Base-by-base conservation (phyloP, 2,113 vertebrate genomes). In the Grammomys dolichurus region DNA sequence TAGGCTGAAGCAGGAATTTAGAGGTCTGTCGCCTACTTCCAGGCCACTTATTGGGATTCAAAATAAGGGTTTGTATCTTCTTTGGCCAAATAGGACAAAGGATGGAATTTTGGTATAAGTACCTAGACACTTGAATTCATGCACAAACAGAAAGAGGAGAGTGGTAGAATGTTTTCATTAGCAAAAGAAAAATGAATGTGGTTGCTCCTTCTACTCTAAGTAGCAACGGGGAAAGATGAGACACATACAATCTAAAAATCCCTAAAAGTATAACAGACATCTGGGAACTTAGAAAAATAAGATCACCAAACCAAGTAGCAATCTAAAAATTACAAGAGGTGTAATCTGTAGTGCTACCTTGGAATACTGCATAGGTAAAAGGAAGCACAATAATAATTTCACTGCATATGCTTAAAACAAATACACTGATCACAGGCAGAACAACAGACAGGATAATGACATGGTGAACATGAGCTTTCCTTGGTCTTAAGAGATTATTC, bases 201-300 rank as follows among this genome's bases (percentile, higher is more conserved):
- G 33, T 22, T 56, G 4, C 1, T 78, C 7, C 43, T 43, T 19
- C 3, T 48, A 6, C 20, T 40, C 19, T 9, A 1, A 5, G 33
- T 46, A 5, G 1, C 19, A 26, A 70, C 0, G 2, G 13, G 3
- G 70, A 43, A 31, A 7, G 5, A 24, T 1, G 4, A 0, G 46
- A 1, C 14, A 1, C 2, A 12, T 6, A 22, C 0, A 78, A n/a
- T 7, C 8, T 1, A 10, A 69, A 5, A 54, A 75, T 12, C 46
- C 1, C 10, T 87, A 48, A 87, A 28, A 11, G 0, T 9, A 56
- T 1, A 1, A 9, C 8, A 7, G 16, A 26, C 11, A 11, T 87
- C 9, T 43, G n/a, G 24, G 1, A 24, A 54, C 1, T 26, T 1
- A 8, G 5, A 26, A 58, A 82, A 56, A 40, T 1, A 22, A 86